Evolutionary conservation across 2,888 invertebrate species (phyloP), one percentile per base, ranked within the genome.

Genomic region (Euzetes globulus): DNA sequence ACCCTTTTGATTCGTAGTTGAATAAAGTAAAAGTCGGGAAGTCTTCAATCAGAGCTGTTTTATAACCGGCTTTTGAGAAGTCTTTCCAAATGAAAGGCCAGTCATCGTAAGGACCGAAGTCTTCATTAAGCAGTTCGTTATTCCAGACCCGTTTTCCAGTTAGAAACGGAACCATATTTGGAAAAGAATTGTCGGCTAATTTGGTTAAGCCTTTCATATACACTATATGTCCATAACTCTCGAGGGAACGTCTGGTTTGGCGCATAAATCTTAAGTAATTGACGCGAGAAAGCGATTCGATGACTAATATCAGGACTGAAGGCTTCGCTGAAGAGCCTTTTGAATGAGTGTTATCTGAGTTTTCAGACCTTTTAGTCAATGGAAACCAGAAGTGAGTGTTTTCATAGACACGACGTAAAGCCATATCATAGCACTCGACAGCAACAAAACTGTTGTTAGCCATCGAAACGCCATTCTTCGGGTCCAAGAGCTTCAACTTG

Each of bases 181-280:
- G 93, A 81, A 91, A 94, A 0, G 95, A 95, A 82, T 95, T 96
- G 82, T 95, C 95, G 3, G 89, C 96, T 11, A 96, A 90, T 86
- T 95, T 96, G 81, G 91, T 94, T 82, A 92, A 94, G 6, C 95
- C 96, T 78, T 89, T 83, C 81, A 96, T 85, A 81, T 92, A 92
- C 72, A 91, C 86, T 37, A 89, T 89, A 11, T 63, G 41, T 17
- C 86, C 86, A 76, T 90, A 84, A n/a, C 79, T 76, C 76, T 86
- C 84, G 72, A 92, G 83, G 78, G 85, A 87, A 2, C 85, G 81
- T 19, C 87, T 83, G 0, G 91, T 91, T 80, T 86, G 86, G 0
- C 90, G 90, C 90, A 94, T 90, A 79, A 91, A 91, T 65, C 94
- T 87, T 77, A 90, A 87, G 79, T 93, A 89, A 83, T 94, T 94